Percentiles rank a stretch among this genome's conserved stretches.
Conservation (phyloP, 2,888 invertebrate species). For the Pristionchus fissidentatus region DNA sequence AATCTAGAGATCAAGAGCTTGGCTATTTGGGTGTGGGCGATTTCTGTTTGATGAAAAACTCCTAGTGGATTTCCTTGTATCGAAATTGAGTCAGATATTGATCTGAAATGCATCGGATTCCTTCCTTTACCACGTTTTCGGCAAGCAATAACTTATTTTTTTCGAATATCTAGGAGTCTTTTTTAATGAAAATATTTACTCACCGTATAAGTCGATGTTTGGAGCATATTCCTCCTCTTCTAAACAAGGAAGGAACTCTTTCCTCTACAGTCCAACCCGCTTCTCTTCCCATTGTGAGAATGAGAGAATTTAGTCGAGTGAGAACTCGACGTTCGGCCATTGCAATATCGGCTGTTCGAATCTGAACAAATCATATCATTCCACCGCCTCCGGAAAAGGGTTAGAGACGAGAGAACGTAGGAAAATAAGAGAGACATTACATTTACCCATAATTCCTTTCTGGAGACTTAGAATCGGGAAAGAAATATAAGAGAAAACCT, state of each 20-base stretch:
- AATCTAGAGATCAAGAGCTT: constrained; percentile 22
- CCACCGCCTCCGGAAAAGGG: no score
- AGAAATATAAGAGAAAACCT: no score
- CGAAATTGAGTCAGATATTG: constrained; percentile 9
- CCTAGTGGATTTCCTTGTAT: constrained; percentile 44
- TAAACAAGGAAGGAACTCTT: constrained; percentile 57
- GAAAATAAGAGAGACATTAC: no score
- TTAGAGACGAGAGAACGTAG: no score
- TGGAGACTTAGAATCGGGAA: no score
- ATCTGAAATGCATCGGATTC: no score
- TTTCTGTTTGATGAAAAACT: constrained; percentile 40
- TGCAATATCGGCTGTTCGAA: constrained; percentile 55
- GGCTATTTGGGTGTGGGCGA: constrained; percentile 33
- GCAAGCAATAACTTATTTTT: no score
- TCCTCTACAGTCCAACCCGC: constrained; percentile 64
- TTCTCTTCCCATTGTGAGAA: constrained; percentile 50
- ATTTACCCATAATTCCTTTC: no score
- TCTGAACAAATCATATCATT: constrained; percentile 49
- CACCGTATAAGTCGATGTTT: constrained; percentile 63
- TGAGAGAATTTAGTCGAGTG: constrained; percentile 58
- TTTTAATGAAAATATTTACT: neutral
- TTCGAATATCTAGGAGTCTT: no score
- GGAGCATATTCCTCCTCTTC: constrained; percentile 65
- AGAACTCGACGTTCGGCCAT: constrained; percentile 62
- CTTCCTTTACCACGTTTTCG: no score